These are phyloP conservation scores for Contarinia nasturtii DNA, from an alignment of 1,140 invertebrate species.

Conservation along the genomic window DNA sequence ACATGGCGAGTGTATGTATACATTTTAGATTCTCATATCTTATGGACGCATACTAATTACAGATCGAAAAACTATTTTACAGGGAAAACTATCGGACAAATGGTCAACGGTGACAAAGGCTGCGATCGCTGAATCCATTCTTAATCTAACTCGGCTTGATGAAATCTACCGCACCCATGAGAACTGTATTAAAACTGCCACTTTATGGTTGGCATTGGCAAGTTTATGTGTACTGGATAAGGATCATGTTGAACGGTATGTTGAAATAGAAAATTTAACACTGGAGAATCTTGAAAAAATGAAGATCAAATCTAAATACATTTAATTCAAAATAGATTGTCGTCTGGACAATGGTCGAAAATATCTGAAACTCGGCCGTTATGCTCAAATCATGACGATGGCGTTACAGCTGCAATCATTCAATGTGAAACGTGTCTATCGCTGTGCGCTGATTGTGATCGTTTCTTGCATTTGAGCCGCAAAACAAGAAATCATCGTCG, in stretches of 20 bases:
- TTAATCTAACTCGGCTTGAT: conserved; percentile 64
- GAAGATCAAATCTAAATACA: neutral
- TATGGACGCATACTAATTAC: neutral
- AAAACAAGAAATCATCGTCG: conserved; percentile 70
- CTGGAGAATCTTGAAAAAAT: neutral
- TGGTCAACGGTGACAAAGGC: conserved; percentile 80
- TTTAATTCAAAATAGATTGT: conserved; percentile 22
- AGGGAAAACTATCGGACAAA: conserved; percentile 68
- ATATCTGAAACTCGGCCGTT: conserved; percentile 28
- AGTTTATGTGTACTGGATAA: conserved; percentile 82
- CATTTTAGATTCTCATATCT: neutral
- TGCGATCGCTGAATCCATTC: conserved; percentile 78
- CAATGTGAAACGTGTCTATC: conserved; percentile 82
- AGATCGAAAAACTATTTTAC: conserved; percentile 12
- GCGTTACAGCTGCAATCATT: conserved; percentile 81
- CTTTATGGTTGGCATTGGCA: conserved; percentile 81
- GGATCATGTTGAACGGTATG: conserved; percentile 69
- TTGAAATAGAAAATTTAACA: conserved; percentile 8
- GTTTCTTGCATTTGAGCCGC: conserved; percentile 80
- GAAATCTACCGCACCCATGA: conserved; percentile 51
- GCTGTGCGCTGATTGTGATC: conserved; percentile 87
- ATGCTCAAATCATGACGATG: conserved; percentile 94
- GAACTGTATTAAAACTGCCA: conserved; percentile 61
- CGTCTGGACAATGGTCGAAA: conserved; percentile 47
- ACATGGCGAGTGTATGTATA: conserved; percentile 73